Percentiles rank a stretch among this genome's conserved stretches.
Conservation (phyloP, 2,113 vertebrate species). For the Paedocypris sp. region DNA sequence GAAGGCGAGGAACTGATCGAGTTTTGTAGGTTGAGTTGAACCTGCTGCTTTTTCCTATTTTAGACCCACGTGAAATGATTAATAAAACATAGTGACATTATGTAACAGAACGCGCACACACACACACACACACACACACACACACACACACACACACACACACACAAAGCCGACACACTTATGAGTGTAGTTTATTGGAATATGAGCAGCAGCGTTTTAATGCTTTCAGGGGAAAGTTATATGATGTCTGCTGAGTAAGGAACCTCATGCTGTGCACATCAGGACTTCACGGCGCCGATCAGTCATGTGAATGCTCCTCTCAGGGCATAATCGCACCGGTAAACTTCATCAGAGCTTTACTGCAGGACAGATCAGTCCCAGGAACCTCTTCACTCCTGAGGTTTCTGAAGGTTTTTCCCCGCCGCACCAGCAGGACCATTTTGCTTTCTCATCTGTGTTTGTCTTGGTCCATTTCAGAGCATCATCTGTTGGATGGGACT, state of each 20-base stretch:
- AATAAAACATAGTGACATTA: conserved; percentile 18
- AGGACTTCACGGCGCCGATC: neutral
- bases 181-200: neutral
- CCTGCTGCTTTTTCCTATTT: too few species aligned
- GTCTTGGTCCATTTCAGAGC: neutral
- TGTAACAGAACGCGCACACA: neutral
- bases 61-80: conserved; percentile 1
- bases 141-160: too few species aligned
- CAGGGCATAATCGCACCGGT: neutral
- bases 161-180: too few species aligned
- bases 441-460: neutral
- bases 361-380: neutral
- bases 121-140: too few species aligned
- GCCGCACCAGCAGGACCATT: neutral
- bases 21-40: too few species aligned
- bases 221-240: neutral
- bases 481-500: neutral
- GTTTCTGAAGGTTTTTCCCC: neutral
- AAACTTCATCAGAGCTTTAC: neutral
- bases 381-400: neutral
- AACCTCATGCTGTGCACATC: neutral
- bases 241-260: conserved; percentile 10
- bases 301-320: neutral
- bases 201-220: conserved; percentile 10
- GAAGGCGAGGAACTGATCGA: too few species aligned